Evolutionary conservation across 1,140 invertebrate genomes (phyloP), one percentile per base, ranked within the genome.

Genomic region (Drosophila obscura): DNA sequence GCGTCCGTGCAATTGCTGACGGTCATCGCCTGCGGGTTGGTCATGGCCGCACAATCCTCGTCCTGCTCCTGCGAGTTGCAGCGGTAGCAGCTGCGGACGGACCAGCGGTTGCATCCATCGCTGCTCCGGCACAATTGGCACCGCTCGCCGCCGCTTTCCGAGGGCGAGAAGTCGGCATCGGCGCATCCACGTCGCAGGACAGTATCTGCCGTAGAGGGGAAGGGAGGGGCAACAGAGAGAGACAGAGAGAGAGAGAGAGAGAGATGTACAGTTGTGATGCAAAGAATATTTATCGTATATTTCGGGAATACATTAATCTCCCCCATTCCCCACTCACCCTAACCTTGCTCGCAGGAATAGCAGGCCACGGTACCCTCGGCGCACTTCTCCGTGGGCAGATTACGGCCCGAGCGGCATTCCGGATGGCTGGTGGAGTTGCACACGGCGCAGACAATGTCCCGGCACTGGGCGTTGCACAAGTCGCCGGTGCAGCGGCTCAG

Each of bases 321-420:
- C 8, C 13, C 13, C 0, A 22, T 13, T 5, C 11, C 39, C 24
- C 41, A 71, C 61, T 75, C 60, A 80, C 68, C 64, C 74, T 84
- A 80, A 80, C 89, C 84, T 78, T 87, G 69, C 66, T 91, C 90
- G 63, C 89, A 91, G 35, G 90, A 73, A 49, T 71, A 91, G 53
- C 90, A 91, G 39, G 79, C 62, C 2, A 61, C 46, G 0, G 84
- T 91, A 19, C 80, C 76, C 0, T 46, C 11, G 7, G 52, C 61
- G 52, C 90, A 91, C 28, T 75, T 73, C 8, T 73, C 46, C 13
- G 31, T 46, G 0, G 26, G 46, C n/a, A 90, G 26, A 48, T 53
- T 71, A 1, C 60, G 51, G 1, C 81, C 80, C 8, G 11, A 19
- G 4, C 80, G 75, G 13, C 89, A 91, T 6, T 65, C 74, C 1